These are phyloP conservation scores for Pyrrhura leucotis DNA, from an alignment of 2,797 vertebrate genomes.

Conservation along the genomic window DNA sequence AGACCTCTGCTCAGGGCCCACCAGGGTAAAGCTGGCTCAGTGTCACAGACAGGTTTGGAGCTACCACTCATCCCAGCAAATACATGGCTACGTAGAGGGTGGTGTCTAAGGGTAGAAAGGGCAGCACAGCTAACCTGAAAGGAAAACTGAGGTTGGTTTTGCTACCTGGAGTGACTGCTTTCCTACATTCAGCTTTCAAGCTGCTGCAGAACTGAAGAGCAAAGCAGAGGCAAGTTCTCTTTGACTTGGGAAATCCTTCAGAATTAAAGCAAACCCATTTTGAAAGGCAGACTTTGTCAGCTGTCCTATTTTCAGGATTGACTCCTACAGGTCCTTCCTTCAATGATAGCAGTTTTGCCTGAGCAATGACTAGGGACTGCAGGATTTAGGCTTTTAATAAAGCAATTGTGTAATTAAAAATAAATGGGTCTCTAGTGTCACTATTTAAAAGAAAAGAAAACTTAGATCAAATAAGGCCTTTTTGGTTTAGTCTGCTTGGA, in stretches of 20 bases:
- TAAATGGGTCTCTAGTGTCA: conserved; percentile 70
- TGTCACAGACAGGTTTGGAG: background rate
- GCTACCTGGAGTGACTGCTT: background rate
- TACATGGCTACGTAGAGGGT: background rate
- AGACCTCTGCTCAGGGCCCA: background rate
- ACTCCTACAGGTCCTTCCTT: conserved; percentile 65
- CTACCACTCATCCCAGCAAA: background rate
- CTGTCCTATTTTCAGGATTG: conserved; percentile 66
- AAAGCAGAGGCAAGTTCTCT: conserved; percentile 23
- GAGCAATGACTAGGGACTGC: conserved; percentile 63
- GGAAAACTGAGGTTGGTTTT: background rate
- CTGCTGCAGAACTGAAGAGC: background rate
- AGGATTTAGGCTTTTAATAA: conserved; percentile 68
- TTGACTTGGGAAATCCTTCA: conserved; percentile 34
- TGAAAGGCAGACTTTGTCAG: conserved; percentile 57
- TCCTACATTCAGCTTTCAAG: background rate
- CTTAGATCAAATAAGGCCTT: conserved; percentile 70
- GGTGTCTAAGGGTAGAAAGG: background rate
- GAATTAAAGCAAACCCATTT: conserved; percentile 27
- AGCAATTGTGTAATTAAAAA: conserved; percentile 73
- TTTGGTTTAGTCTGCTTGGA: conserved; percentile 61
- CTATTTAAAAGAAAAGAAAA: conserved; percentile 67
- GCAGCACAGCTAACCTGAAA: background rate
- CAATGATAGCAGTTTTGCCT: conserved; percentile 64
- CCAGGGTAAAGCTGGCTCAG: background rate